Conservation (phyloP, 1,140 invertebrate genomes). For the Condylostylus longicornis region DNA sequence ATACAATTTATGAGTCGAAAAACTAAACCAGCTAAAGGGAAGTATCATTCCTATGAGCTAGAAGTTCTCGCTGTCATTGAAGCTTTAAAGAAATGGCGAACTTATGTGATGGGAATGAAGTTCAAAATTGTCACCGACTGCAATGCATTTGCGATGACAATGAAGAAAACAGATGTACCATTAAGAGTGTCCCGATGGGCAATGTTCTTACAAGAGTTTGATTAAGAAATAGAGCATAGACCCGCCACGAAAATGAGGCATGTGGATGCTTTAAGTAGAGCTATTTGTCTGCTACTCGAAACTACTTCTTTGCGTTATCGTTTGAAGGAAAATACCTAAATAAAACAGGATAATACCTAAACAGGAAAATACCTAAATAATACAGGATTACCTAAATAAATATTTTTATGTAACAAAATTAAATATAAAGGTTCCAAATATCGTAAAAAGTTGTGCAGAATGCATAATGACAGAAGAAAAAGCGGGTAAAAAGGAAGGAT, state of each 20-base stretch:
- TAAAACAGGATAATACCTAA: conserved; percentile 9
- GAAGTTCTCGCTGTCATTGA: conserved; percentile 13
- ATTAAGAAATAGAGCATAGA: conserved; percentile 1
- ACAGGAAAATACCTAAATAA: conserved; percentile 6
- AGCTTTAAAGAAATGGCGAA: conserved; percentile 11
- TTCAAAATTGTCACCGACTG: conserved; percentile 26
- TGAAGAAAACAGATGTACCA: conserved; percentile 9
- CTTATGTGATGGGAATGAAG: conserved; percentile 28
- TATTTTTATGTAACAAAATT: conserved; percentile 30
- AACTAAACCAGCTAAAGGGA: conserved; percentile 14
- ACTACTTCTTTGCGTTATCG: not conserved
- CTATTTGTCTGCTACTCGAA: not conserved
- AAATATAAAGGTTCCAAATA: conserved; percentile 16
- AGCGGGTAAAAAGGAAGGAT: conserved; percentile 28
- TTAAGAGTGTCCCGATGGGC: conserved; percentile 6
- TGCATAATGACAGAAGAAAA: conserved; percentile 20
- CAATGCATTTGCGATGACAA: not conserved
- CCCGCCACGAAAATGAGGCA: conserved; percentile 18
- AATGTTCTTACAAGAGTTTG: not conserved
- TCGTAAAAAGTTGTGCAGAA: conserved; percentile 20
- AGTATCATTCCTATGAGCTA: conserved; percentile 15
- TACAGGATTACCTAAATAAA: conserved; percentile 20
- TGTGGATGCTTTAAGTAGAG: conserved; percentile 16
- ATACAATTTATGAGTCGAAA: conserved; percentile 16
- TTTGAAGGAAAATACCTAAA: conserved; percentile 4